Conservation (phyloP, 2,797 vertebrate genomes). For the Enteromius afrohamiltoni region DNA sequence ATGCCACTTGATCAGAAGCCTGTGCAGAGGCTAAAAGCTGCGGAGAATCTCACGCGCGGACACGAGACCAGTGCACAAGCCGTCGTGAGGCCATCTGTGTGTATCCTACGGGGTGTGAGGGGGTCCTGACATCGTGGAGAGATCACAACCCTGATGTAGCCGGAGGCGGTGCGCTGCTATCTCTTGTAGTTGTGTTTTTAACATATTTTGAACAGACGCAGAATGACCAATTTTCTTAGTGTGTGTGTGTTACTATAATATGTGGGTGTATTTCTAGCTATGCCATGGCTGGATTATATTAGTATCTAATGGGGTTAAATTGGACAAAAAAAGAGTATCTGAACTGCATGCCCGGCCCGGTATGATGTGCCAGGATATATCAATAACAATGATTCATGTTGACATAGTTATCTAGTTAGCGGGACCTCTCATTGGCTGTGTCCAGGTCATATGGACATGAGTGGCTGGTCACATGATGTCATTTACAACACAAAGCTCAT, state of each 20-base stretch:
- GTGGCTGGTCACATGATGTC: constrained; percentile 31
- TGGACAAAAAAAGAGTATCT: constrained; percentile 23
- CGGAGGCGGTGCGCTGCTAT: constrained; percentile 34
- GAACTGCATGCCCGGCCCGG: constrained; percentile 18
- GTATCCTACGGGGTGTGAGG: constrained; percentile 52
- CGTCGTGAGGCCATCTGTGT: constrained; percentile 58
- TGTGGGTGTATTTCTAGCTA: constrained; percentile 12
- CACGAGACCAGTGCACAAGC: constrained; percentile 47
- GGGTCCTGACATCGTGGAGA: constrained; percentile 44
- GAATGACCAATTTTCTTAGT: neutral
- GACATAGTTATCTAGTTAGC: constrained; percentile 39
- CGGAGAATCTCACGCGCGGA: constrained; percentile 47
- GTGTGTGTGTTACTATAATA: neutral
- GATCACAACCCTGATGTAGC: constrained; percentile 56
- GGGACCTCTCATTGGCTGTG: constrained; percentile 34
- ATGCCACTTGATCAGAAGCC: constrained; percentile 73
- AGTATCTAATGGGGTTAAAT: constrained; percentile 25
- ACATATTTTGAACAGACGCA: constrained; percentile 26
- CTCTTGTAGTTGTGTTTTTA: constrained; percentile 14
- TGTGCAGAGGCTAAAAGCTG: constrained; percentile 55
- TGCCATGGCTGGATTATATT: neutral
- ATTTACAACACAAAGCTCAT: constrained; percentile 47
- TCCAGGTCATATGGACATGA: constrained; percentile 48
- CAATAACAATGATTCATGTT: constrained; percentile 52
- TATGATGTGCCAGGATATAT: constrained; percentile 39